Conservation (phyloP, 1,140 invertebrate species). For the Macrotrachela quadricornifera region DNA sequence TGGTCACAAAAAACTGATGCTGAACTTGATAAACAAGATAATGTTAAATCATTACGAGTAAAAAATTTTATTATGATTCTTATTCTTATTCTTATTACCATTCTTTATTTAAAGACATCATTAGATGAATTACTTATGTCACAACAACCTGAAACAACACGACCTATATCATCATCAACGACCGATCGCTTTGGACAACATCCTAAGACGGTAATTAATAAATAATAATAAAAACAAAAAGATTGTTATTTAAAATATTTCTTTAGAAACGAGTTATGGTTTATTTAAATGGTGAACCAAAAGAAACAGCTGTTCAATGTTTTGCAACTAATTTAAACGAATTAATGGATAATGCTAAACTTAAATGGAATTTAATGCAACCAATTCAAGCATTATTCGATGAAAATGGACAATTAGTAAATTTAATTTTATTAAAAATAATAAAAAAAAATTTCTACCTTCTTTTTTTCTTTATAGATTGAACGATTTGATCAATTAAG, state of each 20-base stretch:
- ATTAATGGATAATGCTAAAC: slow-evolving; percentile 19
- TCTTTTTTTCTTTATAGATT: slow-evolving; percentile 12
- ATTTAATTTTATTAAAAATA: not conserved
- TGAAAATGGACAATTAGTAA: slow-evolving; percentile 21
- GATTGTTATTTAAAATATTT: not conserved
- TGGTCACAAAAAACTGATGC: slow-evolving; percentile 24
- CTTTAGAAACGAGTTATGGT: slow-evolving; percentile 23
- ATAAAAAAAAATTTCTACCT: not conserved
- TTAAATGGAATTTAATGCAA: slow-evolving; percentile 22
- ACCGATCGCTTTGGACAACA: slow-evolving; percentile 13
- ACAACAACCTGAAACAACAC: slow-evolving; percentile 13
- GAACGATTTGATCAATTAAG: slow-evolving; percentile 17
- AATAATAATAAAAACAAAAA: not conserved
- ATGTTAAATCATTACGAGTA: slow-evolving; percentile 25
- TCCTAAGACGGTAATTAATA: slow-evolving; percentile 18
- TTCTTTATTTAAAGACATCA: slow-evolving; percentile 14
- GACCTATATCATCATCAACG: not conserved
- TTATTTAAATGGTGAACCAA: slow-evolving; percentile 24
- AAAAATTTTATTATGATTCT: not conserved
- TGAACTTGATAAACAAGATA: slow-evolving; percentile 17
- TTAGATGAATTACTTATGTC: slow-evolving; percentile 19
- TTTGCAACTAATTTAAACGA: slow-evolving; percentile 24
- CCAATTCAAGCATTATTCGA: slow-evolving; percentile 20
- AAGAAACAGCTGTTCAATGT: slow-evolving; percentile 19
- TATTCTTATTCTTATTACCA: not conserved